Evolutionary conservation across 2,797 vertebrate species (phyloP), one percentile per base, ranked within the genome.

Genomic region (Cyclopterus lumpus): DNA sequence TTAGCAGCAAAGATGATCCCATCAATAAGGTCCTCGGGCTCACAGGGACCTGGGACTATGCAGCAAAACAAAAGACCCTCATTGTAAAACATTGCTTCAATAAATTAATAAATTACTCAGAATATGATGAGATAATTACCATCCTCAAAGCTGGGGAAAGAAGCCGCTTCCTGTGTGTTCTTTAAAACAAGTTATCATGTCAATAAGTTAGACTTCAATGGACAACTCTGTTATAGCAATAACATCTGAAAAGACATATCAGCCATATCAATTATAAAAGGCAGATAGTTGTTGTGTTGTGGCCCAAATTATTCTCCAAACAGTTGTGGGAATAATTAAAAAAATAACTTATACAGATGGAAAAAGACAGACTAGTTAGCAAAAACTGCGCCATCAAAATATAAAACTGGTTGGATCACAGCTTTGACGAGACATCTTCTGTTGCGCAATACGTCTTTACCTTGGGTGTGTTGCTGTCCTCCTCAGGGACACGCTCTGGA

Each of bases 1-100:
- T 99, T 99, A 82, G 98, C 98, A 32, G 98, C 98, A 69, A 99
- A 99, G 90, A 99, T 99, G 91, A 99, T 99, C 22, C 98, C 95
- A 69, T 95, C 94, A 46, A 95, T 93, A n/a, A 95, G 94, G 79
- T 95, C 95, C 49, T 95, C 95, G 0, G 98, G 98, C 77, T 99
- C 98, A 73, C 98, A 99, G n/a, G 98, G 98, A 34, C 98, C 98
- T 92, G 98, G 98, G 87, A 99, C 98, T 99, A 65, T 64, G 68
- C 77, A 30, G 28, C 68, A 79, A 73, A 74, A 57, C 9, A 48
- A 77, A 75, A 20, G 8, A 26, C 24, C 53, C 22, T 49, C 24
- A 44, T 32, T 76, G 14, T 59, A 44, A 83, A 16, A 70, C 42
- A 57, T 14, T 38, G 7, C 65, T 42, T 32, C 60, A 55, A 49